A percentile compares a stretch with the other conserved stretches of the same genome.
Conservation (phyloP, 2,797 vertebrate genomes). For the Sebastes steindachneri region DNA sequence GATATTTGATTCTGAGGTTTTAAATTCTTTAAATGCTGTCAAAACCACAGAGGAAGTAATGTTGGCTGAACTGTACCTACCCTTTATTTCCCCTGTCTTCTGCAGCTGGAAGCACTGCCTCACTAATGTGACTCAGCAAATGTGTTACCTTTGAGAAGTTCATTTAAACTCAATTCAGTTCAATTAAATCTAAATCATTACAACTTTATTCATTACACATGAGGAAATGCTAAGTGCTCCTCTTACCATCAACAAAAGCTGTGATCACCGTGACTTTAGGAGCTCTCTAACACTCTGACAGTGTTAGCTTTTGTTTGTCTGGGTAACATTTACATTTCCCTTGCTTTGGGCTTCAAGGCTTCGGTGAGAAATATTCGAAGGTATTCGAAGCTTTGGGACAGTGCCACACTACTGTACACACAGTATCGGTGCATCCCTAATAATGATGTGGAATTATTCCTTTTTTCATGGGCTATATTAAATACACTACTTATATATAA, state of each 20-base stretch:
- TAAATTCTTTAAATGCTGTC: not conserved
- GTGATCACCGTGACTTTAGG: constrained; percentile 18
- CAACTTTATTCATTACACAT: not conserved
- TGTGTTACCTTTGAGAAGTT: not conserved
- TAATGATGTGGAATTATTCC: not conserved
- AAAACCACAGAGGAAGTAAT: constrained; percentile 3
- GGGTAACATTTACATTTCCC: not conserved
- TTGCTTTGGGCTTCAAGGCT: not conserved
- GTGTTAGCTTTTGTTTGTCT: not conserved
- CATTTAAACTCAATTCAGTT: not conserved
- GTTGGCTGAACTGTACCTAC: not conserved
- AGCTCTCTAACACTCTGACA: constrained; percentile 7
- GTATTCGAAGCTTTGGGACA: too few species aligned
- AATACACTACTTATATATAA: not conserved
- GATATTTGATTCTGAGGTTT: constrained; percentile 1
- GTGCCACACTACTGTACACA: not conserved
- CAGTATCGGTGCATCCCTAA: not conserved
- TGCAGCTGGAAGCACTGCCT: not conserved
- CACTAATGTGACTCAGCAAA: not conserved
- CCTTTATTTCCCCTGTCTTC: not conserved
- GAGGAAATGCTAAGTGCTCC: not conserved
- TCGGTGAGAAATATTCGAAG: too few species aligned
- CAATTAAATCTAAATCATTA: not conserved
- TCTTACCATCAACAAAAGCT: constrained; percentile 16
- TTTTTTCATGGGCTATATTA: not conserved